Percentiles rank a stretch among this genome's conserved stretches.
Conservation (phyloP, 1,140 invertebrate species). For the Agrilus planipennis region DNA sequence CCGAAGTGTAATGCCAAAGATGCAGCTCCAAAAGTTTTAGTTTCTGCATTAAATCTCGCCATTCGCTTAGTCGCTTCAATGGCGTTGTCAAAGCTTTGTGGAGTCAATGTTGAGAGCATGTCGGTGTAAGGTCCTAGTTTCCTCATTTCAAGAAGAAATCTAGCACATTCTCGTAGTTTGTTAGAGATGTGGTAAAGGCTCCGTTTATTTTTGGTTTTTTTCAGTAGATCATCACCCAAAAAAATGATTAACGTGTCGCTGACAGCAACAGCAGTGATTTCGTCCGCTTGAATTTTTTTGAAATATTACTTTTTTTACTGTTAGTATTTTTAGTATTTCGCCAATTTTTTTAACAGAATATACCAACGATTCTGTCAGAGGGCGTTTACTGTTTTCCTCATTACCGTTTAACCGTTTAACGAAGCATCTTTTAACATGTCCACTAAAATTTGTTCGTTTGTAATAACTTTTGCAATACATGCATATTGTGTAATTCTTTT, state of each 20-base stretch:
- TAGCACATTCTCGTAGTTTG: constrained; percentile 11
- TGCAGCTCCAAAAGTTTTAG: constrained; percentile 11
- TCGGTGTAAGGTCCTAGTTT: not conserved
- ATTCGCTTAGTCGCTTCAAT: constrained; percentile 6
- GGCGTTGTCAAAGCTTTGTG: constrained; percentile 5
- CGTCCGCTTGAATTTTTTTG: not conserved
- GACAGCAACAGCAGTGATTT: not conserved
- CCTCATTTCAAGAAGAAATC: constrained; percentile 8
- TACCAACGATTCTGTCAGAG: no score
- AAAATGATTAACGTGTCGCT: not conserved
- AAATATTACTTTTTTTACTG: no score
- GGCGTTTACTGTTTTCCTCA: not conserved
- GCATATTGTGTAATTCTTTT: not conserved
- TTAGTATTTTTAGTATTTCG: no score
- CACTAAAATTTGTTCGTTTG: no score
- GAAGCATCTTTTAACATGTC: not conserved
- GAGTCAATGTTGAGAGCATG: constrained; percentile 8
- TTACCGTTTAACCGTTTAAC: not conserved
- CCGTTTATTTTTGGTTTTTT: not conserved
- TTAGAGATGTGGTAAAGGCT: constrained; percentile 2
- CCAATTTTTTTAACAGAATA: no score
- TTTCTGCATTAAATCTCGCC: constrained; percentile 10
- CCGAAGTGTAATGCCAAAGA: constrained; percentile 14
- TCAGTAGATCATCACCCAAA: not conserved
- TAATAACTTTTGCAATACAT: not conserved